Percentiles rank a stretch among this genome's conserved stretches.
Conservation (phyloP, 2,113 vertebrate genomes). For the Silurus meridionalis region DNA sequence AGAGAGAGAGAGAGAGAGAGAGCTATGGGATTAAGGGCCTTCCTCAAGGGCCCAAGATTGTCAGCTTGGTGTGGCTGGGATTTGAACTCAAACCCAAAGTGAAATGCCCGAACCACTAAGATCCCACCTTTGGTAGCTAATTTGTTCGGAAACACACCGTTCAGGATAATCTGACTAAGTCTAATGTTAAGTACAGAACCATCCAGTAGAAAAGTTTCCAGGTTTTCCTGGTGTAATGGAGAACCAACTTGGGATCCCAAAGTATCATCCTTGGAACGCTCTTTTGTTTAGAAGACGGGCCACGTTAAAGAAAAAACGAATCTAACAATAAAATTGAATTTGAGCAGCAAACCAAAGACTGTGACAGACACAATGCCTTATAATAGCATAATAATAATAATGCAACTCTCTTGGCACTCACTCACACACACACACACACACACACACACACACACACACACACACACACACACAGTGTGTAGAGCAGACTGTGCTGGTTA, state of each 20-base stretch:
- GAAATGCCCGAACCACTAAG: too few species aligned
- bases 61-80: too few species aligned
- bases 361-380: not conserved
- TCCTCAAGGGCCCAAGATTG: too few species aligned
- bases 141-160: not conserved
- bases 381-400: conserved; percentile 14
- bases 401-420: not conserved
- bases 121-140: too few species aligned
- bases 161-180: too few species aligned
- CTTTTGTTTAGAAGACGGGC: not conserved
- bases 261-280: not conserved
- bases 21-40: too few species aligned
- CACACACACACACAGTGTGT: conserved; percentile 17
- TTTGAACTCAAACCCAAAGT: too few species aligned
- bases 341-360: not conserved
- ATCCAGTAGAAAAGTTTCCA: not conserved
- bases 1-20: conserved; percentile 2
- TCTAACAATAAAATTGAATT: not conserved
- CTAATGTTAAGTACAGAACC: too few species aligned
- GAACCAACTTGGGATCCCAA: too few species aligned
- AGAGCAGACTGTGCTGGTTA: conserved; percentile 28
- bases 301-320: not conserved
- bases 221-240: not conserved
- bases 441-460: conserved; percentile 33
- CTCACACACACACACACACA: conserved; percentile 10